Evolutionary conservation across 1,140 invertebrate genomes (phyloP).

Genomic region (Psix sp.): DNA sequence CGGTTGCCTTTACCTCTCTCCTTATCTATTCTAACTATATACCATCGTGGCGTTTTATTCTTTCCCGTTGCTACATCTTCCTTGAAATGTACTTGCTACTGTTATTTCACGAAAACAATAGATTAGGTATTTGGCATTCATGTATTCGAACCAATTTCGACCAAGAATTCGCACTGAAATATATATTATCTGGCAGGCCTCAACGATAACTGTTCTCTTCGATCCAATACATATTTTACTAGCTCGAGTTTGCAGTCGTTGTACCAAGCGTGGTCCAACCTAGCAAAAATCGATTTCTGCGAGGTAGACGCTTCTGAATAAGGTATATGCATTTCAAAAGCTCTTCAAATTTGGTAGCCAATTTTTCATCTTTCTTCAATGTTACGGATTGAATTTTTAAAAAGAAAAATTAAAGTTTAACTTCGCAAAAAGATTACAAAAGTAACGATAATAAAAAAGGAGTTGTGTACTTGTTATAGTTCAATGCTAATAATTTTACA

Average conservation of each 20-base stretch:
- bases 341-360: too few relatives aligned
- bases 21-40: constrained; percentile 42
- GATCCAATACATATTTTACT: constrained; percentile 26
- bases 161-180: constrained; percentile 9
- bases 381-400: too few relatives aligned
- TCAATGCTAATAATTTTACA: too few relatives aligned
- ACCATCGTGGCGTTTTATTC: constrained; percentile 38
- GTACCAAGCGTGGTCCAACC: constrained; percentile 12
- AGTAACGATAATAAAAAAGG: too few relatives aligned
- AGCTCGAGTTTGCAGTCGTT: background rate
- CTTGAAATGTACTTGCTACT: constrained; percentile 23
- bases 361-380: too few relatives aligned
- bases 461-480: too few relatives aligned
- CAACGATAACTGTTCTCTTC: constrained; percentile 19
- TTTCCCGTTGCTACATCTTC: constrained; percentile 50
- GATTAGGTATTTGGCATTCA: constrained; percentile 35
- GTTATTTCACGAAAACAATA: constrained; percentile 49
- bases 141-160: constrained; percentile 41
- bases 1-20: constrained; percentile 45
- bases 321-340: background rate
- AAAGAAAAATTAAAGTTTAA: too few relatives aligned
- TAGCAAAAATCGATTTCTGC: constrained; percentile 5
- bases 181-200: constrained; percentile 4
- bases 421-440: too few relatives aligned
- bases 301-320: background rate